These are phyloP conservation scores for Cataglyphis livida DNA, from an alignment of 2,888 invertebrate genomes.

Conservation along the genomic window DNA sequence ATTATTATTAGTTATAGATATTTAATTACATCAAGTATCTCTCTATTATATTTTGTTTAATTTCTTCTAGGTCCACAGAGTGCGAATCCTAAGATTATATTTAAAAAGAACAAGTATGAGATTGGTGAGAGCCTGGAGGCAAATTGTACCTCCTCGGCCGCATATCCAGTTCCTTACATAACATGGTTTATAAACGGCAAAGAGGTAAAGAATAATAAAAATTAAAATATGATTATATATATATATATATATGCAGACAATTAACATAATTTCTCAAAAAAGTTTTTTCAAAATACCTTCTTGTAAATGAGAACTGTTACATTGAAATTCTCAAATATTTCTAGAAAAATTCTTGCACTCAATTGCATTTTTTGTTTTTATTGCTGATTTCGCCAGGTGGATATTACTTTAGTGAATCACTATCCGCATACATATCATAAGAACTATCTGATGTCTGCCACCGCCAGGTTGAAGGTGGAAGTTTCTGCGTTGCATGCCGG, in stretches of 20 bases:
- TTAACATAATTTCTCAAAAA: background rate
- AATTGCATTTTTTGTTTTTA: conserved; percentile 12
- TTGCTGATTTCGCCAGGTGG: conserved; percentile 73
- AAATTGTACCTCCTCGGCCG: conserved; percentile 91
- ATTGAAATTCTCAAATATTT: background rate
- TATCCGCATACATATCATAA: conserved; percentile 78
- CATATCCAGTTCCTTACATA: conserved; percentile 91
- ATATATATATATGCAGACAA: too few relatives aligned
- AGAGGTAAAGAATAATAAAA: conserved; percentile 86
- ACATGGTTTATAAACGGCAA: conserved; percentile 92
- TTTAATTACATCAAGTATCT: background rate
- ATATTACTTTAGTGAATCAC: conserved; percentile 77
- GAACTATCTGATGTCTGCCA: conserved; percentile 85
- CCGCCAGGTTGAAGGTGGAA: conserved; percentile 91
- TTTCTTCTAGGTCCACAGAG: conserved; percentile 88
- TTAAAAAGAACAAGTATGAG: conserved; percentile 89
- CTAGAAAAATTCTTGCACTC: background rate
- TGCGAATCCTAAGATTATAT: conserved; percentile 90
- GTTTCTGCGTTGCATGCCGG: conserved; percentile 91
- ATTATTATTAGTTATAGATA: background rate
- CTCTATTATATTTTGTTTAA: conserved; percentile 30
- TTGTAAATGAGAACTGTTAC: background rate
- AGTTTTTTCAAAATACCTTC: background rate
- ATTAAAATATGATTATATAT: background rate
- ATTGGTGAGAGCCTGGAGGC: conserved; percentile 90